A percentile compares a stretch with the other conserved stretches of the same genome.
Evolutionary conservation across 92 coral and sea anemone genomes (phyloP).

Genomic region (Plumapathes pennacea): DNA sequence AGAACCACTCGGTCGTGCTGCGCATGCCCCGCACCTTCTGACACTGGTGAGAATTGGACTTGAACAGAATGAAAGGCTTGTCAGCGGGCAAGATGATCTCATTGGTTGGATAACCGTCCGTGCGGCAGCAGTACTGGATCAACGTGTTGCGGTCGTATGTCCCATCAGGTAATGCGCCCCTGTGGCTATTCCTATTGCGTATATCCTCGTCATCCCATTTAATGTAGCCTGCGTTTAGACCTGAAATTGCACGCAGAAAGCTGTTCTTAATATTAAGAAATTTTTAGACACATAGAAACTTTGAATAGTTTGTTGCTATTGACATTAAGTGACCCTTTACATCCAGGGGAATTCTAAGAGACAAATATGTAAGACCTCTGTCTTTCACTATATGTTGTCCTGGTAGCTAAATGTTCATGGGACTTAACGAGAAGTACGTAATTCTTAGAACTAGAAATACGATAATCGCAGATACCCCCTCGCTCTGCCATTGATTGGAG

Average conservation of each 20-base stretch:
- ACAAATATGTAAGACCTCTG: too few relatives aligned
- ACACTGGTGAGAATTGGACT: conserved; percentile 11
- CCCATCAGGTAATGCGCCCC: conserved; percentile 50
- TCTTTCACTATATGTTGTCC: too few relatives aligned
- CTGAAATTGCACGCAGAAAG: not conserved
- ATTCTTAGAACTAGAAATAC: too few relatives aligned
- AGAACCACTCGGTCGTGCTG: conserved; percentile 6
- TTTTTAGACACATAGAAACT: not conserved
- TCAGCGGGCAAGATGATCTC: conserved; percentile 57
- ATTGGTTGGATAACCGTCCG: conserved; percentile 51
- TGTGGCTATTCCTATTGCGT: conserved; percentile 11
- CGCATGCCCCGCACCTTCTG: conserved; percentile 26
- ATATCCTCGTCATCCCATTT: conserved; percentile 58
- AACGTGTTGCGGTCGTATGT: conserved; percentile 11
- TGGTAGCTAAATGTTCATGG: too few relatives aligned
- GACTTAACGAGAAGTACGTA: too few relatives aligned
- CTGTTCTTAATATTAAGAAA: not conserved
- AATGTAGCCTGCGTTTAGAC: conserved; percentile 31
- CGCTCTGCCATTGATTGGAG: too few relatives aligned
- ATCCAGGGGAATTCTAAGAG: too few relatives aligned
- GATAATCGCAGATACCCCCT: too few relatives aligned
- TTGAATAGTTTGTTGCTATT: too few relatives aligned
- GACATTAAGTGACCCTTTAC: too few relatives aligned
- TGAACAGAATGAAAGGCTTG: conserved; percentile 35
- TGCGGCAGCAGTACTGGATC: conserved; percentile 54